Percentiles rank a stretch among this genome's conserved stretches.
phyloP scores from a whole-genome alignment of 1,140 invertebrate genomes.

The Drosophila guanche region DNA sequence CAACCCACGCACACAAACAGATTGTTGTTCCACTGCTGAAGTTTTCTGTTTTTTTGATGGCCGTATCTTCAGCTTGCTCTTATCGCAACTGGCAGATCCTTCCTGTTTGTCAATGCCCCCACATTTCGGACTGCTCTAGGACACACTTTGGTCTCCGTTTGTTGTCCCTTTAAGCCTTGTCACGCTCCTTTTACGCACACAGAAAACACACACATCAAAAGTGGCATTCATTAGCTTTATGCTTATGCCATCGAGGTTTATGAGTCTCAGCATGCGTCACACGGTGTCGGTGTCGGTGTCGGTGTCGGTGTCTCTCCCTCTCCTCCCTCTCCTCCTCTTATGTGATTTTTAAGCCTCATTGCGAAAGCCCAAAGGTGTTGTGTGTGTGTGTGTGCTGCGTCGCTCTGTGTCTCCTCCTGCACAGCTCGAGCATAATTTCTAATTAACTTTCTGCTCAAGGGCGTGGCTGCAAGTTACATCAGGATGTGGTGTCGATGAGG shows the following conservation, averaged over 20 bases:
- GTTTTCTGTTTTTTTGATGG: slow-evolving; percentile 29
- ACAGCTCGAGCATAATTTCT: slow-evolving; percentile 76
- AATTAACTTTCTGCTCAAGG: slow-evolving; percentile 77
- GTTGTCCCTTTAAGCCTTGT: slow-evolving; percentile 42
- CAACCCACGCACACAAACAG: not conserved
- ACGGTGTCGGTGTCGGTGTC: no score
- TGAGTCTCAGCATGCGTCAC: slow-evolving; percentile 10
- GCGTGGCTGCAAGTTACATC: slow-evolving; percentile 10
- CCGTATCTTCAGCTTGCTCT: slow-evolving; percentile 16
- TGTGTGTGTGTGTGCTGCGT: slow-evolving; percentile 22
- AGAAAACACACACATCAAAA: slow-evolving; percentile 38
- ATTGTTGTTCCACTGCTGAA: slow-evolving; percentile 19
- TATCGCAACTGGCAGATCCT: not conserved
- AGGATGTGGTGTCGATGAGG: slow-evolving; percentile 4
- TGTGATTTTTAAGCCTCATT: slow-evolving; percentile 54
- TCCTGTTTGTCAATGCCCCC: not conserved
- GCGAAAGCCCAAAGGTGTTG: slow-evolving; percentile 55
- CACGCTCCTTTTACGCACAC: slow-evolving; percentile 25
- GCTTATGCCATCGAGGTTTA: slow-evolving; percentile 35
- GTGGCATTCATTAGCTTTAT: slow-evolving; percentile 65
- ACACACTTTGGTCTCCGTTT: not conserved
- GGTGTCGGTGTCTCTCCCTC: no score
- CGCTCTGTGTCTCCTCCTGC: slow-evolving; percentile 8
- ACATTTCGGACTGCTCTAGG: no score
- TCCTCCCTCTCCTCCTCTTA: slow-evolving; percentile 1